Evolutionary conservation across 2,113 vertebrate genomes (phyloP), one percentile per base, ranked within the genome.

Genomic region (Clarias macrocephalus): DNA sequence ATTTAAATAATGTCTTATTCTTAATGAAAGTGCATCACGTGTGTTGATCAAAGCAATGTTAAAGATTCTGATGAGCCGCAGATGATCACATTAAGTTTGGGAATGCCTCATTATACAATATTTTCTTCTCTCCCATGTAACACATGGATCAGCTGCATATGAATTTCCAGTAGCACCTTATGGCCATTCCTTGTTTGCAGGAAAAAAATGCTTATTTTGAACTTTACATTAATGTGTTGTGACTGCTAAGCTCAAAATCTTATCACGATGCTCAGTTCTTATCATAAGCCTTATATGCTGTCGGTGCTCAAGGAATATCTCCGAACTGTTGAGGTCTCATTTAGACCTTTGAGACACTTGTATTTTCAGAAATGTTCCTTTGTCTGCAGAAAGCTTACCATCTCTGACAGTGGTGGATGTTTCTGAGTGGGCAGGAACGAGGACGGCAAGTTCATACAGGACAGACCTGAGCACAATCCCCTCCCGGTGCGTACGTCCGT

Each of bases 341-440:
- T 65, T 65, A 28, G 77, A 59, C 10, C 23, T 25, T 80, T 80
- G 9, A 59, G 28, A 28, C 3, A 11, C n/a, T 80, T 5, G 12
- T 28, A 60, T 81, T 37, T 33, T 62, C 21, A 25, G 21, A 19
- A 56, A 72, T 81, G 23, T 12, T 15, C 28, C 25, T 80, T 16
- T 62, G 1, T 62, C 72, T 42, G 3, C 56, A 88, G 86, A 80
- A 11, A 12, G 79, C 23, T 60, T 75, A 18, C 87, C 80, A 7
- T 85, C 37, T 63, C 52, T 92, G 59, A 89, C 86, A 21, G 15
- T 91, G 62, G 92, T 93, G 18, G 76, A 91, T 75, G 91, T 88
- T 42, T 90, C 90, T 18, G 90, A 92, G 21, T 93, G 91, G 92
- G 63, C 88, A 70, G 60, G 86, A 21, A 25, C 6, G 28, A 81